Evolutionary conservation across 2,113 vertebrate genomes (phyloP), one percentile per base, ranked within the genome.

Genomic region (Butastur rufipennis): DNA sequence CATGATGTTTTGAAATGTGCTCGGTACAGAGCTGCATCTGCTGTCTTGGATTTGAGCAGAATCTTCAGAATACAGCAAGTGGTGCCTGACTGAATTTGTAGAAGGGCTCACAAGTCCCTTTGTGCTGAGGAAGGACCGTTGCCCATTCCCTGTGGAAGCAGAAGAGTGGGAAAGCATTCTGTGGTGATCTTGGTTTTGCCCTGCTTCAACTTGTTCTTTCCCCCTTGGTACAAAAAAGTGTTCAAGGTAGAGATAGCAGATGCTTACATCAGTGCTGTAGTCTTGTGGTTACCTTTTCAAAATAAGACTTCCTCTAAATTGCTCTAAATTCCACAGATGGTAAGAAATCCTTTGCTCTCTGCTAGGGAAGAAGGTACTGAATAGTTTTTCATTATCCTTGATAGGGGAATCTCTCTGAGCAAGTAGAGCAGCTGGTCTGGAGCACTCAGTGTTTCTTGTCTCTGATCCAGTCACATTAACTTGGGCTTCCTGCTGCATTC

Each of bases 401-500:
- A 55, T 83, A 29, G 19, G 26, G 32, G 66, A 79, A 56, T 81
- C 75, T 92, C 50, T 93, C 53, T 6, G 59, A 90, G 82, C 50
- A 71, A 84, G 66, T 10, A 86, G 75, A 90, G 50, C 86, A 94
- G 88, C 95, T 96, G 82, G 32, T 78, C 55, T 74, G 90, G 80
- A 85, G 82, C 36, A 52, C 56, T 81, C 42, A n/a, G 45, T 67
- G 48, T 81, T 84, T 90, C 62, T 95, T 81, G 68, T 95, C 78
- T 91, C 62, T 43, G 80, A 86, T 94, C 77, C 90, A 79, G 95
- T 53, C 61, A 42, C 72, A 20, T 70, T 92, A 79, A 93, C 70
- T 70, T 72, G 31, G 62, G 77, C 59, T 75, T 92, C 81, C 90
- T 96, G 74, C 86, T 91, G 66, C 73, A 91, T 93, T 95, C 93